Evolutionary conservation across 2,113 vertebrate species (phyloP), one percentile per base, ranked within the genome.

Genomic region (Pungitius pungitius): DNA sequence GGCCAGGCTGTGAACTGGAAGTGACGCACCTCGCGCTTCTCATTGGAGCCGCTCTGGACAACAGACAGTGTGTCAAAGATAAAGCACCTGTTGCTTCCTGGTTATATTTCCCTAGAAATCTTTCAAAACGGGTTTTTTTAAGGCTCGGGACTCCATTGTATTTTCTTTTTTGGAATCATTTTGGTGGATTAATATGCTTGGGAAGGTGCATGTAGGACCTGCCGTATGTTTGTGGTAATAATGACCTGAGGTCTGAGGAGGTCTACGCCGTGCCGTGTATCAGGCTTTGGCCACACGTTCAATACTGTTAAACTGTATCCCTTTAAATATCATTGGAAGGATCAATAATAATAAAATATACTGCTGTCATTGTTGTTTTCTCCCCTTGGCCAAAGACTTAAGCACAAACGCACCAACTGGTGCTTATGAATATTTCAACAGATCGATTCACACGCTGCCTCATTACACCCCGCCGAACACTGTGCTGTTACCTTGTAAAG

Each of bases 1-100:
- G 98, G 98, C 98, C 98, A 99, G 52, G 97, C 97, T 7, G 98
- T 99, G 88, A 99, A 99, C 92, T 99, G 98, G 88, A 99, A 99
- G 84, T 99, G 98, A 64, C 98, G 95, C 20, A 99, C 96, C 92
- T 99, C 97, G 52, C 97, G 94, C 84, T 99, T 99, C 91, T 99
- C 97, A 69, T 95, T 97, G 47, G 96, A 97, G 71, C 94, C 94
- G 24, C 91, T 93, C 94, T 94, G 89, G 17, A 85, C 11, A n/a
- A 77, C 22, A 22, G 14, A 61, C 12, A 27, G 35, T 9, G 10
- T 4, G 47, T 37, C n/a, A 47, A 56, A 35, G 37, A 40, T 62
- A 15, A 55, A 71, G 33, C 39, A 24, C 13, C 15, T 18, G 37
- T 51, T 27, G 62, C 13, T 64, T 51, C 12, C 18, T 58, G n/a